Percentiles rank a stretch among this genome's conserved stretches.
phyloP scores from a whole-genome alignment of 2,113 vertebrate species.

The Thamnaconus septentrionalis region DNA sequence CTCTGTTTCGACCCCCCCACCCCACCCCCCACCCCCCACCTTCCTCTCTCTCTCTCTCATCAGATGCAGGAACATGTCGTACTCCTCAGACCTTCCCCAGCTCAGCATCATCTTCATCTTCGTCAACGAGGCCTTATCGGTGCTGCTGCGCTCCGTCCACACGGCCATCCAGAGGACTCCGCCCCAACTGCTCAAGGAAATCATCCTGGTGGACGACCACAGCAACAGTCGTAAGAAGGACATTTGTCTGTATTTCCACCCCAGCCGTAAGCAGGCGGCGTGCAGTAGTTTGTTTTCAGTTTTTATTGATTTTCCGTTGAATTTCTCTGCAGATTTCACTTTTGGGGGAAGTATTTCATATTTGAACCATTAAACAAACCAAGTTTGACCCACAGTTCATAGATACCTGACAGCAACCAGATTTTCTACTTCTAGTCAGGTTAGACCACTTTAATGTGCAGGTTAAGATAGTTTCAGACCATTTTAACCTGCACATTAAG shows the following conservation, averaged over 20 bases:
- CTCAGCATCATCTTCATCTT: slow-evolving; percentile 97
- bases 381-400: too few species aligned
- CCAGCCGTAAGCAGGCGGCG: neutral
- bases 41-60: neutral
- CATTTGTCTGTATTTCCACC: neutral
- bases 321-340: slow-evolving; percentile 39
- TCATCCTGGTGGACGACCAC: slow-evolving; percentile 94
- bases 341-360: neutral
- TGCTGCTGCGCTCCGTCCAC: slow-evolving; percentile 90
- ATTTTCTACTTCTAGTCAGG: too few species aligned
- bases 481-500: too few species aligned
- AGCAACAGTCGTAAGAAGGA: slow-evolving; percentile 85
- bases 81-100: slow-evolving; percentile 87
- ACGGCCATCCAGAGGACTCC: slow-evolving; percentile 90
- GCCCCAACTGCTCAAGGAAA: slow-evolving; percentile 90
- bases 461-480: too few species aligned
- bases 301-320: neutral
- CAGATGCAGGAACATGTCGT: slow-evolving; percentile 92
- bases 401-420: too few species aligned
- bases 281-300: too few species aligned
- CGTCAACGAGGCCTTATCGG: slow-evolving; percentile 92
- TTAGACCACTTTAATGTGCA: too few species aligned
- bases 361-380: slow-evolving; percentile 18
- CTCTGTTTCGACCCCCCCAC: neutral
- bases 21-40: neutral